phyloP scores from a whole-genome alignment of 2,888 invertebrate species.

The Eupelmus urozonus region DNA sequence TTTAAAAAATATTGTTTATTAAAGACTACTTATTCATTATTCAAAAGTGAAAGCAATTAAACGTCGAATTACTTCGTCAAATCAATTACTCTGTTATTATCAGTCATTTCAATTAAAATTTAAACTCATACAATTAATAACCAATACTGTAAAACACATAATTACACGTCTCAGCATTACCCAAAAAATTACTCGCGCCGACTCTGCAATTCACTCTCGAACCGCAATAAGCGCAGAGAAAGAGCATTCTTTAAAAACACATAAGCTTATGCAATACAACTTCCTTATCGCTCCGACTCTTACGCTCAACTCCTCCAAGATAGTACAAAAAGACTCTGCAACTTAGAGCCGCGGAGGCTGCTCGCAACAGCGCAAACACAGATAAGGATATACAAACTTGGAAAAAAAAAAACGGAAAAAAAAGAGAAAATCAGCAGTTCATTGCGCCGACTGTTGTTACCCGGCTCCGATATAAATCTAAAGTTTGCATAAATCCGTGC shows the following conservation, averaged over 20 bases:
- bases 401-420: slow-evolving; percentile 34
- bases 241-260: slow-evolving; percentile 37
- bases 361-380: background rate
- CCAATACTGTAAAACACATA: too few species aligned
- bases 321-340: background rate
- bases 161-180: too few species aligned
- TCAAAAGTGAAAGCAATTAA: too few species aligned
- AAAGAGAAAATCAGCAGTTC: slow-evolving; percentile 26
- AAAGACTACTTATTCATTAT: too few species aligned
- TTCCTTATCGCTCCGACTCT: slow-evolving; percentile 34
- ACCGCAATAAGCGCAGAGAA: slow-evolving; percentile 26
- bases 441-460: slow-evolving; percentile 46
- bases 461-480: slow-evolving; percentile 58
- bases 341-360: background rate
- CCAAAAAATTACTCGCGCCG: too few species aligned
- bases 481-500: slow-evolving; percentile 59
- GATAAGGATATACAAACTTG: background rate
- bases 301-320: background rate
- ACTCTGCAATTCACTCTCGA: slow-evolving; percentile 32
- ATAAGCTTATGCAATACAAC: slow-evolving; percentile 31
- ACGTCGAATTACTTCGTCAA: too few species aligned
- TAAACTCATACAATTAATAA: too few species aligned
- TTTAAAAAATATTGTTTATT: too few species aligned
- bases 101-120: too few species aligned
- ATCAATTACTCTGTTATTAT: too few species aligned